Evolutionary conservation across 2,888 invertebrate species (phyloP).

Genomic region (Coleophora deauratella): DNA sequence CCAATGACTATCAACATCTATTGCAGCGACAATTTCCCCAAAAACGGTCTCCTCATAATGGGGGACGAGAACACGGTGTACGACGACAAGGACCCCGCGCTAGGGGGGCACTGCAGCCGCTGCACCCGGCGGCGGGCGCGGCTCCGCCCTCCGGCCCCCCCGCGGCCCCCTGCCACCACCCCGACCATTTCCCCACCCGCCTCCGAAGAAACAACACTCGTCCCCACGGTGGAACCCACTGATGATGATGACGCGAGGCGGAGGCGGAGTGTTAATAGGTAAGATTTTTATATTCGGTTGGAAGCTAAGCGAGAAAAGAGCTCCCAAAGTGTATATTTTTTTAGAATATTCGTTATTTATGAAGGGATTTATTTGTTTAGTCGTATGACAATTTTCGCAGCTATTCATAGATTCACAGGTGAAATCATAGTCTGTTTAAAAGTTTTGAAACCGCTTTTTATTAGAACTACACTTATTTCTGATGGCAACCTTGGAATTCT

Average conservation of each 20-base stretch:
- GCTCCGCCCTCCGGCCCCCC: conserved; percentile 4
- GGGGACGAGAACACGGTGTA: conserved; percentile 76
- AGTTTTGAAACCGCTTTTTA: too few relatives aligned
- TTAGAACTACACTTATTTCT: too few relatives aligned
- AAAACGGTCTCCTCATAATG: conserved; percentile 80
- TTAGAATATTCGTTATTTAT: too few relatives aligned
- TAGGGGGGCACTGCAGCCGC: conserved; percentile 27
- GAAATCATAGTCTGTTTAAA: too few relatives aligned
- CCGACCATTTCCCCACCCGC: conserved; percentile 16
- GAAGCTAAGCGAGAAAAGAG: too few relatives aligned
- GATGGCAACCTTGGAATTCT: too few relatives aligned
- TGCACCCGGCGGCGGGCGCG: conserved; percentile 31
- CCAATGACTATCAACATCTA: too few relatives aligned
- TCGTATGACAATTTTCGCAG: too few relatives aligned
- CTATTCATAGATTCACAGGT: too few relatives aligned
- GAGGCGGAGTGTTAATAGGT: conserved; percentile 20
- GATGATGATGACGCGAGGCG: conserved; percentile 5
- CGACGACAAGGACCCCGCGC: conserved; percentile 24
- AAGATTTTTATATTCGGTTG: too few relatives aligned
- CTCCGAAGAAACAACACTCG: conserved; percentile 3
- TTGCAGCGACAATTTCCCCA: conserved; percentile 69
- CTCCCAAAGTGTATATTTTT: too few relatives aligned
- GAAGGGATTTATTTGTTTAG: too few relatives aligned
- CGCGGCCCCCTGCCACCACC: conserved; percentile 16
- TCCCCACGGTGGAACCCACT: conserved; percentile 7